A percentile compares a stretch with the other conserved stretches of the same genome.
Conservation (phyloP, 2,797 vertebrate genomes). For the Ambastaia sidthimunki region DNA sequence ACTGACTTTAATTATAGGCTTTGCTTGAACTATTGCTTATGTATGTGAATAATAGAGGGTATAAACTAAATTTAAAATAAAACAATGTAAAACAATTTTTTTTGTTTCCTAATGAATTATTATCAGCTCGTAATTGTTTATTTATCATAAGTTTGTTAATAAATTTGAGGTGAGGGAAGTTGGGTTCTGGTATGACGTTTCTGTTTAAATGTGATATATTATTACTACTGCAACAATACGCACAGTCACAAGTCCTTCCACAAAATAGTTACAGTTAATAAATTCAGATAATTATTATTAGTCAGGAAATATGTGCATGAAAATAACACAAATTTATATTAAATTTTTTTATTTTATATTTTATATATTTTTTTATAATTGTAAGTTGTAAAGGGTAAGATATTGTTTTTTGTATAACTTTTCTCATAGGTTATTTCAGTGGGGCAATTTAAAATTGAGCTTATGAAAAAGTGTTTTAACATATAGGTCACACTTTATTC, state of each 20-base stretch:
- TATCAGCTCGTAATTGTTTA: not conserved
- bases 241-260: not conserved
- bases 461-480: not conserved
- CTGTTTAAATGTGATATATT: not conserved
- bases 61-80: not conserved
- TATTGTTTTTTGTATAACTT: too few species aligned
- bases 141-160: not conserved
- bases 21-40: conserved; percentile 38
- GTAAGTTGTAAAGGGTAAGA: too few species aligned
- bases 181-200: not conserved
- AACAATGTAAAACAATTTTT: conserved; percentile 1
- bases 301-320: not conserved
- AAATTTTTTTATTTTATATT: too few species aligned
- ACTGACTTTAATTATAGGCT: conserved; percentile 52
- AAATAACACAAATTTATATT: not conserved
- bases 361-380: too few species aligned
- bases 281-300: not conserved
- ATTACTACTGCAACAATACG: not conserved
- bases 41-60: conserved; percentile 10
- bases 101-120: conserved; percentile 15
- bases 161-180: not conserved
- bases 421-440: not conserved
- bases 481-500: conserved; percentile 1
- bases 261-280: not conserved
- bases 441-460: not conserved